Evolutionary conservation across 2,888 invertebrate genomes (phyloP).

Genomic region (Hedychridium roseum): DNA sequence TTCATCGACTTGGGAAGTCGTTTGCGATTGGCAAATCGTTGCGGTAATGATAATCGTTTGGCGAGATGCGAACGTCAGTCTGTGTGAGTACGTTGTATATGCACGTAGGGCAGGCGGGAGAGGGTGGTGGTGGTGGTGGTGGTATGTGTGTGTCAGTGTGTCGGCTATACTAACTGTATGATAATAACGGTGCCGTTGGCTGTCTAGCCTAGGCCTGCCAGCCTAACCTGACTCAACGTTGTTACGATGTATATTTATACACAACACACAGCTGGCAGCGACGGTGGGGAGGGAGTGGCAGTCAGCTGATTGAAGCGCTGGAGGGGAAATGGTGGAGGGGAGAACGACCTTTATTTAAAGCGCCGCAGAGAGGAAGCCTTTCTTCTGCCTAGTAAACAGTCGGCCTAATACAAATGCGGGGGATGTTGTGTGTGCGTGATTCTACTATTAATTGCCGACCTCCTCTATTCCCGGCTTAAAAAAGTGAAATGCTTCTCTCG

Average conservation of each 20-base stretch:
- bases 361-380: constrained; percentile 48
- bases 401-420: constrained; percentile 39
- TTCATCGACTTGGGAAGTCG: no score
- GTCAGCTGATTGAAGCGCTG: constrained; percentile 57
- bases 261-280: constrained; percentile 52
- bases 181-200: constrained; percentile 40
- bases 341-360: constrained; percentile 57
- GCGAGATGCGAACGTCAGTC: no score
- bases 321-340: constrained; percentile 49
- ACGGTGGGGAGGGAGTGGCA: constrained; percentile 37
- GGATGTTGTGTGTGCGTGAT: constrained; percentile 13
- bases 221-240: constrained; percentile 54
- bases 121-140: no score
- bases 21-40: no score
- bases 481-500: no score
- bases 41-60: no score
- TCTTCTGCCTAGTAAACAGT: constrained; percentile 45
- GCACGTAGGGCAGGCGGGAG: no score
- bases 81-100: no score
- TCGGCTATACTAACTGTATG: constrained; percentile 14
- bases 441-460: constrained; percentile 29
- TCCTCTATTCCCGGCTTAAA: no score
- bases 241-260: constrained; percentile 54
- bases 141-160: neutral
- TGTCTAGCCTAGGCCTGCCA: constrained; percentile 47